Base-by-base conservation (phyloP, 2,113 vertebrate species). In the Ancistrus triradiatus region DNA sequence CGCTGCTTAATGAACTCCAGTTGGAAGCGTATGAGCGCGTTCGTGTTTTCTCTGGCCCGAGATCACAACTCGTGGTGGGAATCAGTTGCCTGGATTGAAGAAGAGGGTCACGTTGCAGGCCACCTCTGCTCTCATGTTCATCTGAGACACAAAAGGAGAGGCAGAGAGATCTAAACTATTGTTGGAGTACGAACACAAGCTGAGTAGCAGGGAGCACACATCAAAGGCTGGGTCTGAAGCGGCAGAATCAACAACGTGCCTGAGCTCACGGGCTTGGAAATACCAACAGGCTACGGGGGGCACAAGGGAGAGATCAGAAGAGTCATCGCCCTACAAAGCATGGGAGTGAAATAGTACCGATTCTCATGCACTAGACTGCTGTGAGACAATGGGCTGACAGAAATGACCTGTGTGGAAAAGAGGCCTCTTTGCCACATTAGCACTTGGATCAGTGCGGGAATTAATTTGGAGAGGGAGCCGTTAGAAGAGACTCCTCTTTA, bases 141-240 rank as follows among this genome's bases (percentile, higher is more conserved):
- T 48, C 31, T 13, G 17, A 46, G 66, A 24, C 35, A 55, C 21
- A 31, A 64, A 56, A 28, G 43, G 7, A 17, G 19, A 51, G 8
- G n/a, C 43, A 35, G 38, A 43, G 63, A 78, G 79, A 74, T 75
- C 56, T 68, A 40, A 46, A 68, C 68, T 72, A 69, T 78, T 78
- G 72, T 80, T 69, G 72, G 78, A 76, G 78, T 81, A 83, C 81
- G 78, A 80, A 77, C 74, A 73, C 58, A 57, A 63, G 35, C 44
- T 14, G 59, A 76, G 78, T 77, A 61, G 60, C 52, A 17, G 75
- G 78, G 72, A 73, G 77, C 59, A 49, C 53, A 83, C 84, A 81
- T 85, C 81, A 88, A 84, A 86, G 81, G 59, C 68, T 60, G 60
- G 60, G 66, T 74, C 77, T 77, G 79, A 84, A 80, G 77, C 80